These are phyloP conservation scores for Thomomys bottae DNA, from an alignment of 2,113 vertebrate genomes.

Conservation along the genomic window DNA sequence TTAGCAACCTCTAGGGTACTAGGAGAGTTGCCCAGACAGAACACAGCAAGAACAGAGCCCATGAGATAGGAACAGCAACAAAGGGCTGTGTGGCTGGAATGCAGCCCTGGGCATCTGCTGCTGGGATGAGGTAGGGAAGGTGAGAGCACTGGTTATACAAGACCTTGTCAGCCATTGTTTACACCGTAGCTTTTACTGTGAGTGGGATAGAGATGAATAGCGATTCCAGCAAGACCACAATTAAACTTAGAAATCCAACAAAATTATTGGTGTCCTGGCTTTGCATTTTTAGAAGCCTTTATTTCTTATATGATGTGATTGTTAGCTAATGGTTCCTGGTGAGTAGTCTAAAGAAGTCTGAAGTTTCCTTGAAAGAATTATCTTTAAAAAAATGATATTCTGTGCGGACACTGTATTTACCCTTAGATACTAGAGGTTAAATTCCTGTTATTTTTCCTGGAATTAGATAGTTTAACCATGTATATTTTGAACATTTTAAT, in stretches of 20 bases:
- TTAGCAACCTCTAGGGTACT: neutral
- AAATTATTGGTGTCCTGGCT: constrained; percentile 12
- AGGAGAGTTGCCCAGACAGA: neutral
- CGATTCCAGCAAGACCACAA: neutral
- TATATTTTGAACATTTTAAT: constrained; percentile 17
- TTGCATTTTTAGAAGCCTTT: constrained; percentile 24
- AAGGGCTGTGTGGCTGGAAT: neutral
- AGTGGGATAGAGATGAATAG: neutral
- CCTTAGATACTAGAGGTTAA: neutral
- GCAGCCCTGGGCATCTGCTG: neutral
- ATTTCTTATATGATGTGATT: constrained; percentile 28
- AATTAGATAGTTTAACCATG: neutral
- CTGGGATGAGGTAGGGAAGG: neutral
- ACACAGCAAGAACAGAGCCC: neutral
- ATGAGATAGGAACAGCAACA: neutral
- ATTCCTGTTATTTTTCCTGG: neutral
- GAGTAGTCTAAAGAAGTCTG: constrained; percentile 47
- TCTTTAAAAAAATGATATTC: neutral
- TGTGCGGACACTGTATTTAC: constrained; percentile 11
- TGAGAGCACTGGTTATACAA: neutral
- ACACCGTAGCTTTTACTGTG: constrained; percentile 1
- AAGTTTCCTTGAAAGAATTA: constrained; percentile 32
- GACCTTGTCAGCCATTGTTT: neutral
- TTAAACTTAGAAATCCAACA: constrained; percentile 19
- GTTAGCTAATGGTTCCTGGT: constrained; percentile 37